phyloP scores from a whole-genome alignment of 2,888 invertebrate species.

The Drosophila melanocephala region DNA sequence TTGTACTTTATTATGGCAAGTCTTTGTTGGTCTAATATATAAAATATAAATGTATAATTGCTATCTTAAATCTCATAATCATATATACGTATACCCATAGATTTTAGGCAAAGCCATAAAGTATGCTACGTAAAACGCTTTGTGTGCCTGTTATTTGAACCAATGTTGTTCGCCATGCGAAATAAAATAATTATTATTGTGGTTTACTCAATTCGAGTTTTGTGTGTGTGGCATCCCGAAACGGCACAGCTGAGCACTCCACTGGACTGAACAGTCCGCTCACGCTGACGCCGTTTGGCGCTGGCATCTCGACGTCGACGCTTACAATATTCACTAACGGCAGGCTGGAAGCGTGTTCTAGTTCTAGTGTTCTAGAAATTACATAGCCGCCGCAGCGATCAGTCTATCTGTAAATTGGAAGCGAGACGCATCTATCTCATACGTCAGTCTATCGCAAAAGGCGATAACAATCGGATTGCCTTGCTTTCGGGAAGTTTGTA shows the following conservation, averaged over 20 bases:
- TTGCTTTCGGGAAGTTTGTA: too few species aligned
- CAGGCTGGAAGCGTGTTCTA: slow-evolving; percentile 49
- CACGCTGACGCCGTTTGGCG: neutral
- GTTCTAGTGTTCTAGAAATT: neutral
- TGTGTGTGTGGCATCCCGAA: neutral
- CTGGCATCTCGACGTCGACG: neutral
- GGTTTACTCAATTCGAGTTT: neutral
- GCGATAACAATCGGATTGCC: slow-evolving; percentile 7
- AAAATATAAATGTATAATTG: neutral
- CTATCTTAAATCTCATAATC: neutral
- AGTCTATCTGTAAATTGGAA: slow-evolving; percentile 76
- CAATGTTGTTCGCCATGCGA: neutral
- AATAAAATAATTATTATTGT: neutral
- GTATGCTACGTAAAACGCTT: neutral
- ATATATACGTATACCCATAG: too few species aligned
- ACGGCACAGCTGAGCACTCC: slow-evolving; percentile 17
- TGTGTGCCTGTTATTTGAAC: neutral
- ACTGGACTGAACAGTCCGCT: slow-evolving; percentile 22
- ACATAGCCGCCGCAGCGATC: slow-evolving; percentile 67
- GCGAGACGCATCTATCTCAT: slow-evolving; percentile 29
- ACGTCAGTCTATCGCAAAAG: neutral
- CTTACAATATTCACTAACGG: neutral
- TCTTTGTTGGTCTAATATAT: neutral
- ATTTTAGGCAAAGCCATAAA: neutral
- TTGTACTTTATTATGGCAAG: neutral